Evolutionary conservation across 92 coral and sea anemone genomes (phyloP).

Genomic region (Palythoa grandis): DNA sequence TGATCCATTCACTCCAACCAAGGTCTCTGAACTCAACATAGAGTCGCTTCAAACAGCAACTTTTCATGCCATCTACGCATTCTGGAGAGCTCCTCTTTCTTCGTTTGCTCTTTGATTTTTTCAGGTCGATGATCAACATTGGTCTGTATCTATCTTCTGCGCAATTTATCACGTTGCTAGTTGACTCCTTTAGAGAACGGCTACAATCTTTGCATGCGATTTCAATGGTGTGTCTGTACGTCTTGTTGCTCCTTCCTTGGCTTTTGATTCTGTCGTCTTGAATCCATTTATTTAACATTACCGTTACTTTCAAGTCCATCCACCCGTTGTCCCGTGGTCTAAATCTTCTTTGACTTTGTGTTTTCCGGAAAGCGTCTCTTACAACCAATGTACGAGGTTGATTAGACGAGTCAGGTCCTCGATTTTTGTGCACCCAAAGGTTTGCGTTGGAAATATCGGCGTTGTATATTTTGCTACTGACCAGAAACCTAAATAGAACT

Average conservation of each 20-base stretch:
- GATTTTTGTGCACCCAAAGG: slow-evolving; percentile 29
- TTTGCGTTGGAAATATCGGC: background rate
- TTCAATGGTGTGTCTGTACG: slow-evolving; percentile 38
- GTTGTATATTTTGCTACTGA: slow-evolving; percentile 17
- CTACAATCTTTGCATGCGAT: slow-evolving; percentile 61
- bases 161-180: slow-evolving; percentile 42
- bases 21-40: slow-evolving; percentile 60
- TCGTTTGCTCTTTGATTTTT: slow-evolving; percentile 33
- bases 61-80: slow-evolving; percentile 44
- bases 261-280: slow-evolving; percentile 27
- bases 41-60: slow-evolving; percentile 63
- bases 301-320: slow-evolving; percentile 48
- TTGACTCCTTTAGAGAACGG: background rate
- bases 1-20: slow-evolving; percentile 78
- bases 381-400: slow-evolving; percentile 11
- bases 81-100: slow-evolving; percentile 50
- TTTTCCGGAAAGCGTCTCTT: slow-evolving; percentile 1
- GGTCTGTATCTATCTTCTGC: slow-evolving; percentile 63
- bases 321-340: slow-evolving; percentile 46
- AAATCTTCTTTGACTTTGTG: slow-evolving; percentile 28
- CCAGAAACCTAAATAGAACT: background rate
- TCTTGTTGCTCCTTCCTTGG: slow-evolving; percentile 28
- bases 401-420: background rate
- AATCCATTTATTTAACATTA: slow-evolving; percentile 58
- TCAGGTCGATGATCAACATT: slow-evolving; percentile 61